A percentile compares a stretch with the other conserved stretches of the same genome.
Evolutionary conservation across 2,888 invertebrate species (phyloP).

Genomic region (Ceratothoa steindachneri): DNA sequence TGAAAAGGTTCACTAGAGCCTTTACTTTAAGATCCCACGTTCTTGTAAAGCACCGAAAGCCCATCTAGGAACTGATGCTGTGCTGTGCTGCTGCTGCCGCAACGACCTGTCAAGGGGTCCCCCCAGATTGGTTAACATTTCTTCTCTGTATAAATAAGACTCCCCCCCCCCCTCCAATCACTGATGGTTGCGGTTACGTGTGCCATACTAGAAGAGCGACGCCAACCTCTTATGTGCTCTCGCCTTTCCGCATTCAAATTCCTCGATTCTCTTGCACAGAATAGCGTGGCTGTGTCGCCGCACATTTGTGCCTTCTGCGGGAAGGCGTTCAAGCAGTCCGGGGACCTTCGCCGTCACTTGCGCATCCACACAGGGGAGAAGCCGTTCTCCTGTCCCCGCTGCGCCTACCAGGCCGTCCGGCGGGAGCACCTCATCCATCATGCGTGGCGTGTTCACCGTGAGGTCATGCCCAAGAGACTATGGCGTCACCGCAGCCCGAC

Average conservation of each 20-base stretch:
- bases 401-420: slow-evolving; percentile 28
- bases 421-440: slow-evolving; percentile 34
- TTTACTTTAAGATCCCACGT: background rate
- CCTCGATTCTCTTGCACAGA: slow-evolving; percentile 2
- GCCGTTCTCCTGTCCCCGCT: slow-evolving; percentile 27
- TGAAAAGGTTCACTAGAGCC: background rate
- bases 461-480: background rate
- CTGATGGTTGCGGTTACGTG: too few relatives aligned
- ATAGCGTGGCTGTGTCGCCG: background rate
- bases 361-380: slow-evolving; percentile 31
- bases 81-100: too few relatives aligned
- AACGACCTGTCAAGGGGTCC: too few relatives aligned
- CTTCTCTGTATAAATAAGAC: too few relatives aligned
- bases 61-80: too few relatives aligned
- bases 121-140: too few relatives aligned
- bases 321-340: slow-evolving; percentile 16
- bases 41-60: background rate
- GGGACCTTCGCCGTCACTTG: slow-evolving; percentile 28
- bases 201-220: background rate
- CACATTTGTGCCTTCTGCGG: slow-evolving; percentile 16
- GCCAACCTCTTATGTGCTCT: too few relatives aligned
- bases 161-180: too few relatives aligned
- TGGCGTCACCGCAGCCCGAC: background rate
- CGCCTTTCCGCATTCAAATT: background rate
- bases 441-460: slow-evolving; percentile 2